Evolutionary conservation across 2,888 invertebrate species (phyloP), one percentile per base, ranked within the genome.

Genomic region (Plebejus argus): DNA sequence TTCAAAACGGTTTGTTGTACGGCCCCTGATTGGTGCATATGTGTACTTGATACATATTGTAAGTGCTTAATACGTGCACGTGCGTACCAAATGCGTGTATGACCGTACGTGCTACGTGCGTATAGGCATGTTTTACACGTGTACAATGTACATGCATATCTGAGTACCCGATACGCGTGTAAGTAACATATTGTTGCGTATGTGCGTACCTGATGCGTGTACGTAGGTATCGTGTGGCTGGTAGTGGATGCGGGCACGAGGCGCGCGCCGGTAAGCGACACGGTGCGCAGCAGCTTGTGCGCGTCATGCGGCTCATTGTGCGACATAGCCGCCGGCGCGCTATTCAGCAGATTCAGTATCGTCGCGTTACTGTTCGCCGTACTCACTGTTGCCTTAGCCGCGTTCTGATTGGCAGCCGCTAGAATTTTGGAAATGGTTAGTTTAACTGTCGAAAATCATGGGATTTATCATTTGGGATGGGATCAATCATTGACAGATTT

Each of bases 261-360:
- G 70, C 92, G 81, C 5, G 92, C 93, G 80, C 95, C 95, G n/a
- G 95, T 92, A 78, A 95, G 86, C 8, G 95, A 94, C 84, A 95
- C 95, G 81, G 94, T 94, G 18, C 95, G 89, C 0, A 95, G 83
- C 80, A 95, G 86, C 81, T 92, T 93, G 83, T 93, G 92, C 1
- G 89, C 86, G 77, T 89, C 89, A 0, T 85, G 82, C 20, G 83
- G 81, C 6, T 86, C 77, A 61, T 78, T 78, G 8, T 95, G 96
- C 3, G 96, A 96, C 95, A 95, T 95, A 79, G 96, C 96, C 79
- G 96, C 96, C 70, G 97, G 97, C 39, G 96, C 96, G 85, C 97
- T 97, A 88, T 97, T 97, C 79, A 97, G 89, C 77, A 97, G 89
- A 89, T 97, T 97, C 80, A 97, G 94, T 85, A 97, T 97, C 12